These are phyloP conservation scores for Triplophysa dalaica DNA, from an alignment of 2,113 vertebrate species.

Conservation along the genomic window DNA sequence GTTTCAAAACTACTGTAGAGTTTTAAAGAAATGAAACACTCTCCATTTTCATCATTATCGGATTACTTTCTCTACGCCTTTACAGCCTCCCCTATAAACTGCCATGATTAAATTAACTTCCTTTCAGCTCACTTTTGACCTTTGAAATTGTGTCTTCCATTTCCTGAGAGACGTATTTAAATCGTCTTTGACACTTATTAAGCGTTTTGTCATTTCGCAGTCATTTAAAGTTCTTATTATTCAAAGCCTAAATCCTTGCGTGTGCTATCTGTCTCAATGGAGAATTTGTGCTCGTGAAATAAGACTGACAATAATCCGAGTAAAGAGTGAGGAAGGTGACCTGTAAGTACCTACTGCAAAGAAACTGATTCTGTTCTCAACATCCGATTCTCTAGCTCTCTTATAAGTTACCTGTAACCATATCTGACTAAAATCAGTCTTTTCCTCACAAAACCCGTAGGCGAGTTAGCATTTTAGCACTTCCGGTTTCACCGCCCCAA, in stretches of 20 bases:
- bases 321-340: conserved; percentile 29
- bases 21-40: conserved; percentile 35
- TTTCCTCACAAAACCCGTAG: neutral
- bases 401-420: conserved; percentile 30
- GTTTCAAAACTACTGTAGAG: conserved; percentile 16
- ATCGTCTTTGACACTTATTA: conserved; percentile 37
- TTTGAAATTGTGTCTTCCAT: conserved; percentile 30
- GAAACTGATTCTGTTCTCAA: conserved; percentile 6
- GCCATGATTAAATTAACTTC: conserved; percentile 40
- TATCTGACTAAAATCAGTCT: conserved; percentile 29
- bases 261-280: neutral
- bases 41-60: conserved; percentile 34
- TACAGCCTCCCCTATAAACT: conserved; percentile 26
- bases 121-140: conserved; percentile 31
- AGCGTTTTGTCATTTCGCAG: neutral
- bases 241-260: neutral
- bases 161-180: neutral
- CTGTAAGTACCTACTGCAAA: neutral
- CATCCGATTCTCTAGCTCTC: conserved; percentile 13
- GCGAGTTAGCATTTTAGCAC: too few relatives aligned
- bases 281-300: neutral
- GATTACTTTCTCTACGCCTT: conserved; percentile 23
- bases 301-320: conserved; percentile 20
- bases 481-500: too few relatives aligned
- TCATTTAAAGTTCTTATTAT: neutral